phyloP scores from a whole-genome alignment of 2,113 vertebrate species.

The Phylloscopus trochilus region DNA sequence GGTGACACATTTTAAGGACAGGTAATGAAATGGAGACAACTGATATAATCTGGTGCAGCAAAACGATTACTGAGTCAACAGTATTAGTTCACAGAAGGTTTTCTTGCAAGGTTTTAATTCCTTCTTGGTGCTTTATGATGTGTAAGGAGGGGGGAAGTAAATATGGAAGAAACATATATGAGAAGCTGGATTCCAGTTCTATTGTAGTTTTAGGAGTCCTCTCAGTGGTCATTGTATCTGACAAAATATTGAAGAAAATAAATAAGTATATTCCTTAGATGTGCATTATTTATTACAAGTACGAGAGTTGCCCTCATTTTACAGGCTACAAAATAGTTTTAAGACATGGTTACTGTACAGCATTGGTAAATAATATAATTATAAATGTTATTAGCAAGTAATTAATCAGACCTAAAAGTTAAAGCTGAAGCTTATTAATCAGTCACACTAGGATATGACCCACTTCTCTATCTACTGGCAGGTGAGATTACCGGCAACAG shows the following conservation, averaged over 20 bases:
- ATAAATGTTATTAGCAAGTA: not conserved
- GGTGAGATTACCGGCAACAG: not conserved
- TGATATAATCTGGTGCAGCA: not conserved
- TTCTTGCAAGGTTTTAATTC: not conserved
- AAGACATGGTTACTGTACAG: not conserved
- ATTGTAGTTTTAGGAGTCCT: not conserved
- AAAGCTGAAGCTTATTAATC: not conserved
- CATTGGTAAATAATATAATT: not conserved
- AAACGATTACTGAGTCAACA: not conserved
- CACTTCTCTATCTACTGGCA: not conserved
- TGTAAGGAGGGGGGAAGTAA: rapidly evolving
- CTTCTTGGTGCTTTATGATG: not conserved
- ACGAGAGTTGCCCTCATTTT: not conserved
- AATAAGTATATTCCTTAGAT: not conserved
- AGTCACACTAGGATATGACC: not conserved
- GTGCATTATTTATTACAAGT: not conserved
- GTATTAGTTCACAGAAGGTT: not conserved
- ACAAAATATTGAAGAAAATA: not conserved
- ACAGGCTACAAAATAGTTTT: not conserved
- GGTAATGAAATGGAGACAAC: not conserved
- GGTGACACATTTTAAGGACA: not conserved
- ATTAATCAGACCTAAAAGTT: not conserved
- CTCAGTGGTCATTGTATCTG: not conserved
- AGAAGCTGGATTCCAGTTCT: not conserved
- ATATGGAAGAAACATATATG: not conserved